phyloP scores from a whole-genome alignment of 2,888 invertebrate species.

The Coronaproctus castanopsis region DNA sequence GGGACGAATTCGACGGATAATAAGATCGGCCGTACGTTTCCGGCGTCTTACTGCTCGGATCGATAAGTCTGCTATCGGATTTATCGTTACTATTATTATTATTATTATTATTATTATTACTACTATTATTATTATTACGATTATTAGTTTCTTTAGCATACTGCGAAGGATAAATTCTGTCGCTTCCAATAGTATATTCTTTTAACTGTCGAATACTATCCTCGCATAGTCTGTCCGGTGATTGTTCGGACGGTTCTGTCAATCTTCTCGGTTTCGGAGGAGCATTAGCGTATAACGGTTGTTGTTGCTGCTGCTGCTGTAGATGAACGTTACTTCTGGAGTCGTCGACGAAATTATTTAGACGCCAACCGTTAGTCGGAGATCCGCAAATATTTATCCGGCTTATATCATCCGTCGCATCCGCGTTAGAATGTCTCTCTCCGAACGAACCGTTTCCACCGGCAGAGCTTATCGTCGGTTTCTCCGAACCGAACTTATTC shows the following conservation, averaged over 20 bases:
- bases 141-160: not conserved
- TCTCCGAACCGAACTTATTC: no score
- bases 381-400: no score
- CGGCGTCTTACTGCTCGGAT: slow-evolving; percentile 51
- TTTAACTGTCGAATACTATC: not conserved
- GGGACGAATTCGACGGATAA: no score
- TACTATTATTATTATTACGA: not conserved
- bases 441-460: no score
- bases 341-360: not conserved
- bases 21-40: slow-evolving; percentile 49
- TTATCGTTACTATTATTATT: not conserved
- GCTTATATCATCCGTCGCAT: no score
- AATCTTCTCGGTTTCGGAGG: slow-evolving; percentile 69
- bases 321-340: not conserved
- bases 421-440: no score
- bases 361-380: slow-evolving; percentile 11
- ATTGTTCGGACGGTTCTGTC: slow-evolving; percentile 11
- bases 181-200: not conserved
- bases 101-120: not conserved
- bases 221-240: not conserved
- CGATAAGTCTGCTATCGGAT: slow-evolving; percentile 10
- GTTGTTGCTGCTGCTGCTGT: slow-evolving; percentile 21
- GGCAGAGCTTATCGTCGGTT: no score
- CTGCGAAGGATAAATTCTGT: not conserved
- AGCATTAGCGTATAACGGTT: slow-evolving; percentile 71